phyloP scores from a whole-genome alignment of 2,797 vertebrate genomes.

The Takifugu rubripes region DNA sequence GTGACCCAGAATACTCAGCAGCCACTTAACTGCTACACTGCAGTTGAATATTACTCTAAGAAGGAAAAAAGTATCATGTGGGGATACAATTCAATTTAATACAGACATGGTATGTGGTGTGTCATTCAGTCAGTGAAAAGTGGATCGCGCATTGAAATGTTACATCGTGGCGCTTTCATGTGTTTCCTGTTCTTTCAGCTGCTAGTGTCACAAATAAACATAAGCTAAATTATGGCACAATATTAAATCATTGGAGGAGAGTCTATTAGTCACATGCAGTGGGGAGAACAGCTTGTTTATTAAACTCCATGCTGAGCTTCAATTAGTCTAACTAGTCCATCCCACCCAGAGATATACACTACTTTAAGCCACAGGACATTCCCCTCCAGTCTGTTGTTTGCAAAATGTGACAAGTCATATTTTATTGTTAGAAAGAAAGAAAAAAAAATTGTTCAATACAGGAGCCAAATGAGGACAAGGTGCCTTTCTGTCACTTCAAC shows the following conservation, averaged over 20 bases:
- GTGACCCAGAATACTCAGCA: constrained; percentile 44
- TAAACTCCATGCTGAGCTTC: constrained; percentile 55
- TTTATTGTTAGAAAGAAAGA: constrained; percentile 22
- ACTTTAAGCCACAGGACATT: constrained; percentile 41
- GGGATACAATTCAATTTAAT: neutral
- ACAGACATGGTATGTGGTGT: neutral
- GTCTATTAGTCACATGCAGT: constrained; percentile 54
- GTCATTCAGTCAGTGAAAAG: too few species aligned
- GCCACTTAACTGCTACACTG: constrained; percentile 40
- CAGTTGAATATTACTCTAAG: constrained; percentile 3
- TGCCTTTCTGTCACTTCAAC: constrained; percentile 30
- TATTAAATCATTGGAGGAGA: constrained; percentile 50
- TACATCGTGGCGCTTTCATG: neutral
- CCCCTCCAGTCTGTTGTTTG: constrained; percentile 3
- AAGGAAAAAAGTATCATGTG: neutral
- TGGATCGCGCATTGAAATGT: neutral
- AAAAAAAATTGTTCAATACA: constrained; percentile 29
- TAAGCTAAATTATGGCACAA: constrained; percentile 37
- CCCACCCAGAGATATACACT: constrained; percentile 34
- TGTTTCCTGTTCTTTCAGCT: constrained; percentile 13
- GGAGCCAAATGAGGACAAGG: constrained; percentile 9
- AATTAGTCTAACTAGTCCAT: constrained; percentile 62
- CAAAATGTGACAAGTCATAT: constrained; percentile 35
- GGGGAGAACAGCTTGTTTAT: constrained; percentile 58
- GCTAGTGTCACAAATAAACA: constrained; percentile 41